Evolutionary conservation across 1,140 invertebrate species (phyloP), one percentile per base, ranked within the genome.

Genomic region (Heliconius congener): DNA sequence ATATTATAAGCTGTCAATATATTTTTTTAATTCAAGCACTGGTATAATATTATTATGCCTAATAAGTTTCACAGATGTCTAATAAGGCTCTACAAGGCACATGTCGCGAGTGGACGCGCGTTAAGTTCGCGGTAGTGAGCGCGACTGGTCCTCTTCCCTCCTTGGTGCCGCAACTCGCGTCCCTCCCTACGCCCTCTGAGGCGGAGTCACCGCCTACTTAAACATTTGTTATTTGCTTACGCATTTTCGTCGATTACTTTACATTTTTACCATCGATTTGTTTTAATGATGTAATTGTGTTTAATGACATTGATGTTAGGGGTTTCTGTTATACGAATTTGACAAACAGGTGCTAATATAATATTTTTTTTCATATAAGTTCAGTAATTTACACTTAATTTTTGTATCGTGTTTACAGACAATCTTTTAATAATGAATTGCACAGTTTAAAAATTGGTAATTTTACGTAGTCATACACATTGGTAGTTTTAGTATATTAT

Each of bases 61-160:
- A 66, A 66, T 66, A 66, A 66, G 9, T 78, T 73, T 74, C 57
- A 82, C 73, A 76, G 60, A 55, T 75, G 74, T 74, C 42, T 73
- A 70, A 46, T 50, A 50, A 66, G 34, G 37, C 72, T 52, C 39
- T 74, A 55, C 19, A 79, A 81, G 66, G 80, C 83, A 84, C 85
- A 78, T 76, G 55, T n/a, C 55, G 73, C 82, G 74, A 80, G 77
- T 76, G 83, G 74, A 91, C 92, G 91, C 91, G 92, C 91, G 89
- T 74, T 82, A 76, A 83, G 80, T 84, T 82, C 86, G 91, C 91
- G 88, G 85, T 86, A 81, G 87, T 83, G 81, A 88, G 77, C 82
- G 86, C 90, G 88, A 94, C 93, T 94, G 91, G 89, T 86, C 86
- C 90, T 90, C 88, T 88, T 85, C 82, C 89, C 90, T 91, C 90